Conservation (phyloP, 2,888 invertebrate species). For the Craniophora ligustri region DNA sequence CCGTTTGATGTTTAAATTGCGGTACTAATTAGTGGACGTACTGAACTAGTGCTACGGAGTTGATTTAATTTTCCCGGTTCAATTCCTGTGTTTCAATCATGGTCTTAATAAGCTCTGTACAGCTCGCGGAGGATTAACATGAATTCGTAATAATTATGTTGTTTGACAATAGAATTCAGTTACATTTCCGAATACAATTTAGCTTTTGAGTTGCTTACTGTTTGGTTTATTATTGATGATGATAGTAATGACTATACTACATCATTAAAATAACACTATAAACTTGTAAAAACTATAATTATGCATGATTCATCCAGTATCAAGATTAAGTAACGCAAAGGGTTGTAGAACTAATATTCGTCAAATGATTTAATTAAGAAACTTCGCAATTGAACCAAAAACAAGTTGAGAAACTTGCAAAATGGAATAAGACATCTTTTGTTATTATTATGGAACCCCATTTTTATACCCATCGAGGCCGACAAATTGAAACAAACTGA, state of each 20-base stretch:
- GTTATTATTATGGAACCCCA: slow-evolving; percentile 69
- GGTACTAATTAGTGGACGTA: slow-evolving; percentile 54
- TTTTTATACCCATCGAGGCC: slow-evolving; percentile 78
- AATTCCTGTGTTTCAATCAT: slow-evolving; percentile 50
- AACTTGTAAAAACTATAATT: not conserved
- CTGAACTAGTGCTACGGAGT: slow-evolving; percentile 45
- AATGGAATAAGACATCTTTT: slow-evolving; percentile 71
- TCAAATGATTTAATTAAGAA: slow-evolving; percentile 26
- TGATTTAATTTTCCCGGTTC: slow-evolving; percentile 52
- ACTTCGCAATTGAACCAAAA: slow-evolving; percentile 45
- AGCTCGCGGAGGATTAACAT: slow-evolving; percentile 22
- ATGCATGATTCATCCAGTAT: not conserved
- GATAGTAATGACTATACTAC: no score
- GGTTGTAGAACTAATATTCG: slow-evolving; percentile 18
- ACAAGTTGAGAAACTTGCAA: slow-evolving; percentile 40
- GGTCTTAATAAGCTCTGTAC: slow-evolving; percentile 38
- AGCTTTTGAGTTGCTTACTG: not conserved
- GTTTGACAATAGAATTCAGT: slow-evolving; percentile 12
- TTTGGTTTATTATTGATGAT: not conserved
- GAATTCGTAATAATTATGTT: slow-evolving; percentile 23
- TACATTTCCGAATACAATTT: slow-evolving; percentile 24
- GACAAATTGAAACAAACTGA: slow-evolving; percentile 84
- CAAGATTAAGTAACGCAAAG: not conserved
- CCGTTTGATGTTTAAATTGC: slow-evolving; percentile 58
- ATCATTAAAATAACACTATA: no score